Evolutionary conservation across 2,888 invertebrate species (phyloP).

Genomic region (Sphaerophoria rueppellii): DNA sequence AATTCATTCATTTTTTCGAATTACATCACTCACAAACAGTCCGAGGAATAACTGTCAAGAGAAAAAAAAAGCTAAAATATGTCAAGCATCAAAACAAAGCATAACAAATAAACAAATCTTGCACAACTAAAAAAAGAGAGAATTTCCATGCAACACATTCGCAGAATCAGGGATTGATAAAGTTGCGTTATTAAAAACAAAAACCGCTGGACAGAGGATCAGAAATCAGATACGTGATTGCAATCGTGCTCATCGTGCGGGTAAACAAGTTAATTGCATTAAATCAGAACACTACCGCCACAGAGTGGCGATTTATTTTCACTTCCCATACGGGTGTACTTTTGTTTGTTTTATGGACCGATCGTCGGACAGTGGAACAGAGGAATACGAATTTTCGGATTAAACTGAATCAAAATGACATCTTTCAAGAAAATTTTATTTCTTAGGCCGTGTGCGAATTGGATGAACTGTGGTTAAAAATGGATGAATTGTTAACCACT

Average conservation of each 20-base stretch:
- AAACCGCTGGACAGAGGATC: conserved; percentile 14
- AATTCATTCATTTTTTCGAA: conserved; percentile 25
- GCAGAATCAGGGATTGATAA: conserved; percentile 21
- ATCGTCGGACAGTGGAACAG: background rate
- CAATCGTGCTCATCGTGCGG: conserved; percentile 34
- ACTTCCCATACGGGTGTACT: conserved; percentile 45
- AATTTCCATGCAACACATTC: conserved; percentile 47
- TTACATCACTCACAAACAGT: conserved; percentile 32
- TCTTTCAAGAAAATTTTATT: too few species aligned
- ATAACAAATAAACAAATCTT: background rate
- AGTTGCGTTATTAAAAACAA: background rate
- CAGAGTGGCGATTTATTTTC: conserved; percentile 29
- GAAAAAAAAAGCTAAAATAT: background rate
- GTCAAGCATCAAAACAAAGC: conserved; percentile 24
- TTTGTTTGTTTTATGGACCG: conserved; percentile 1
- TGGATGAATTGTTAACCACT: too few species aligned
- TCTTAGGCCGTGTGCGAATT: too few species aligned
- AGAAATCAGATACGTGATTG: conserved; percentile 19
- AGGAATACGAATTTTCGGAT: background rate
- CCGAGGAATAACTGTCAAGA: conserved; percentile 14
- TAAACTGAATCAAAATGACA: background rate
- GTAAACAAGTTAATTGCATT: conserved; percentile 59
- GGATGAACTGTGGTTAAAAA: too few species aligned
- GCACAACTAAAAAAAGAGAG: conserved; percentile 5
- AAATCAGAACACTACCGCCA: conserved; percentile 52